Evolutionary conservation across 2,113 vertebrate genomes (phyloP).

Genomic region (Edolisoma coerulescens): DNA sequence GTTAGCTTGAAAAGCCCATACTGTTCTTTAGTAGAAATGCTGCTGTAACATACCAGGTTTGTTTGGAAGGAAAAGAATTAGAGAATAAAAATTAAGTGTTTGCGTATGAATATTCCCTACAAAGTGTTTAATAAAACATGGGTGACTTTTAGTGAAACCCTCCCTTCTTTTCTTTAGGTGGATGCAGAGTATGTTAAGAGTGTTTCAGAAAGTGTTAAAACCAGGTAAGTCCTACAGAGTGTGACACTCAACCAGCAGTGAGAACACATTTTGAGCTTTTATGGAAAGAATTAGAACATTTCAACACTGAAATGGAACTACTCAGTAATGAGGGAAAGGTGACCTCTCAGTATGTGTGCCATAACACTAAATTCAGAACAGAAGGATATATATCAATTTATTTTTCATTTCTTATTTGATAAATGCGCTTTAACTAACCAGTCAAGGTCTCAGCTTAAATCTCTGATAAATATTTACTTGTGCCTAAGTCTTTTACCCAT

Average conservation of each 20-base stretch:
- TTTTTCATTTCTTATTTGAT: not conserved
- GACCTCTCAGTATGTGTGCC: not conserved
- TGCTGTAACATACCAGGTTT: not conserved
- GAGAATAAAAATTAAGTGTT: not conserved
- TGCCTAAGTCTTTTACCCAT: not conserved
- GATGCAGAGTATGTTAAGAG: constrained; percentile 71
- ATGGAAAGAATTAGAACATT: not conserved
- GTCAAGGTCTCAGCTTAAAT: not conserved
- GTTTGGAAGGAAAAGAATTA: not conserved
- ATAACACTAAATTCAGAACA: not conserved
- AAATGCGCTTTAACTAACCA: not conserved
- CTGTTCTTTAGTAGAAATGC: not conserved
- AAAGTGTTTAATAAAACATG: not conserved
- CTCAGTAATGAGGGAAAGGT: not conserved
- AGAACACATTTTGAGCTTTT: not conserved
- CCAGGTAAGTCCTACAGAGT: constrained; percentile 71
- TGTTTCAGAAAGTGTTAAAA: constrained; percentile 71
- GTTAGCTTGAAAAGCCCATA: not conserved
- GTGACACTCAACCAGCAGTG: not conserved
- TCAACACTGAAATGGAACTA: not conserved
- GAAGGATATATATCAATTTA: not conserved
- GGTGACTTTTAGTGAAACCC: not conserved
- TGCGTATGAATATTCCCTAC: not conserved
- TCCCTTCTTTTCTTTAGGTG: constrained; percentile 66
- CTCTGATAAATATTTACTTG: not conserved